These are phyloP conservation scores for Drosophila miranda DNA, from an alignment of 1,140 invertebrate species.

Conservation along the genomic window DNA sequence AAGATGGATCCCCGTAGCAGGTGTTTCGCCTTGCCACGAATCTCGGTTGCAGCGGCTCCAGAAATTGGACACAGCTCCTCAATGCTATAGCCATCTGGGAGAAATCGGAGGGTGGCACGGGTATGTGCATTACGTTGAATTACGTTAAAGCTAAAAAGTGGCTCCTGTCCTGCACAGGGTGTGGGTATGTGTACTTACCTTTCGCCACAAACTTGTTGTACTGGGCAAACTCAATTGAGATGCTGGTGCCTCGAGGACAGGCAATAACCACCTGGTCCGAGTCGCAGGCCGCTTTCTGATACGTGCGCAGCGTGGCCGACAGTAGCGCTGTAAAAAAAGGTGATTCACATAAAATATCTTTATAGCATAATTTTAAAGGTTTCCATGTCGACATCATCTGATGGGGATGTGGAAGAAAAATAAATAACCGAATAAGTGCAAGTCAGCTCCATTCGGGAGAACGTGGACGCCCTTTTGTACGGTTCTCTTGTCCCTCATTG, in stretches of 20 bases:
- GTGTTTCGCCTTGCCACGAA: conserved; percentile 66
- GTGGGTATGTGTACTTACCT: conserved; percentile 50
- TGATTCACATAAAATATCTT: conserved; percentile 1
- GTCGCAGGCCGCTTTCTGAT: conserved; percentile 93
- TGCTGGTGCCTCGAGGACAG: conserved; percentile 93
- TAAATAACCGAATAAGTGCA: conserved; percentile 8
- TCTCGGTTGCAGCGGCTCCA: conserved; percentile 43
- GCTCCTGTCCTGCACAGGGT: neutral
- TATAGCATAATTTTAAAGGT: neutral
- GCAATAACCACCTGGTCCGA: conserved; percentile 91
- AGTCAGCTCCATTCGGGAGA: conserved; percentile 8
- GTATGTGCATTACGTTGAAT: no score
- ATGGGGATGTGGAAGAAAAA: neutral
- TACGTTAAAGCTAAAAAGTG: neutral
- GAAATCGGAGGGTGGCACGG: conserved; percentile 10
- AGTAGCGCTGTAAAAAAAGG: conserved; percentile 87
- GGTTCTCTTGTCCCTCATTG: neutral
- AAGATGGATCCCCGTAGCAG: conserved; percentile 74
- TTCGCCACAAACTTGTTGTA: conserved; percentile 82
- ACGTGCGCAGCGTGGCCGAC: conserved; percentile 93
- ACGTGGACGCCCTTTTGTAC: no score
- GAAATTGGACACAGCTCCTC: conserved; percentile 71
- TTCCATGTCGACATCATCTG: no score
- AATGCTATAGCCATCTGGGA: conserved; percentile 73
- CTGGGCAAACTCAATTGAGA: conserved; percentile 90